These are phyloP conservation scores for Neotragus pygmaeus DNA, from an alignment of 2,113 vertebrate species.

Conservation along the genomic window DNA sequence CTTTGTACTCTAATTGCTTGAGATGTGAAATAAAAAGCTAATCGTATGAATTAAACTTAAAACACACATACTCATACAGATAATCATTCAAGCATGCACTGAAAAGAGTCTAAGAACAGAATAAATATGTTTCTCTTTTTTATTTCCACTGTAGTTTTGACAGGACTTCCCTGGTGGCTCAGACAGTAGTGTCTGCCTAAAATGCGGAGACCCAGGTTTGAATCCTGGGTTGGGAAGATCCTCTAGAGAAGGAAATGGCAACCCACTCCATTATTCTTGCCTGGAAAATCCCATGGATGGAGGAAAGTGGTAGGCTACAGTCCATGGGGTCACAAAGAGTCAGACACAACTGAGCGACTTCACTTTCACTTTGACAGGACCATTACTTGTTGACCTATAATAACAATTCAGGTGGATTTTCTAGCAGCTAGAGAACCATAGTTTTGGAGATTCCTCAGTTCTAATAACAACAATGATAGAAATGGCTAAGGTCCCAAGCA, in stretches of 20 bases:
- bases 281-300: neutral
- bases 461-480: neutral
- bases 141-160: slow-evolving; percentile 40
- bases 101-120: slow-evolving; percentile 42
- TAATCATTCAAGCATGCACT: slow-evolving; percentile 44
- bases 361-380: slow-evolving; percentile 2
- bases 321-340: neutral
- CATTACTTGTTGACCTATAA: neutral
- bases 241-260: neutral
- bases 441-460: neutral
- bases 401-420: neutral
- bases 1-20: slow-evolving; percentile 23
- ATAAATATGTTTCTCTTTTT: slow-evolving; percentile 42
- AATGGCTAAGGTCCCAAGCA: neutral
- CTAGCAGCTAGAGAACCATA: neutral
- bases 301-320: neutral
- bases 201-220: neutral
- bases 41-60: slow-evolving; percentile 57
- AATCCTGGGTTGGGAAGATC: neutral
- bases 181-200: neutral
- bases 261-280: neutral
- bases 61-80: slow-evolving; percentile 33
- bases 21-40: slow-evolving; percentile 56
- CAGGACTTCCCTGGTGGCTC: neutral
- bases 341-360: neutral